Conservation (phyloP, 2,888 invertebrate species). For the Neoscelio sp. region DNA sequence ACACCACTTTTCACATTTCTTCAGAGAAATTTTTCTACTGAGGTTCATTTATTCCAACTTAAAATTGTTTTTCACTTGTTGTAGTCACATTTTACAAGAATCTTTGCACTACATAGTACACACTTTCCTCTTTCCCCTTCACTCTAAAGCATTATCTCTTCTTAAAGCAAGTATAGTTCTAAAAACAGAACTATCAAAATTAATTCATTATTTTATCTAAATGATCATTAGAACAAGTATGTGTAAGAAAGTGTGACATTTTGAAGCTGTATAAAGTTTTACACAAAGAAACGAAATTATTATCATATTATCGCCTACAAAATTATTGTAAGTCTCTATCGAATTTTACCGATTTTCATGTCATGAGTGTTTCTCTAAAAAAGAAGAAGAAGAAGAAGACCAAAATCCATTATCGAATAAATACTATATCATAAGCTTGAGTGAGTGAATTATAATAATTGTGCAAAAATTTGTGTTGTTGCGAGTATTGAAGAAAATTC, state of each 20-base stretch:
- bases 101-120: constrained; percentile 21
- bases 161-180: constrained; percentile 13
- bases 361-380: constrained; percentile 33
- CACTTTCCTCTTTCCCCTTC: constrained; percentile 24
- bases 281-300: constrained; percentile 15
- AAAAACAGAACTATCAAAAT: constrained; percentile 4
- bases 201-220: constrained; percentile 40
- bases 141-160: constrained; percentile 13
- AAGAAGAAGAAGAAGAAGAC: constrained; percentile 13
- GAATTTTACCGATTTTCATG: constrained; percentile 37
- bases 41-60: background rate
- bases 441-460: constrained; percentile 68
- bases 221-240: background rate
- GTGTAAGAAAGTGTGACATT: constrained; percentile 25
- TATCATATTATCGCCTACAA: constrained; percentile 33
- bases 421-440: constrained; percentile 32
- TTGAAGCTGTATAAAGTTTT: constrained; percentile 27
- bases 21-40: background rate
- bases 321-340: constrained; percentile 45
- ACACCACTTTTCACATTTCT: constrained; percentile 2
- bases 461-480: constrained; percentile 78
- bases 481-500: constrained; percentile 76
- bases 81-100: constrained; percentile 15
- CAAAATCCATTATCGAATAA: constrained; percentile 25
- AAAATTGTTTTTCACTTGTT: background rate